Evolutionary conservation across 2,888 invertebrate genomes (phyloP), one percentile per base, ranked within the genome.

Genomic region (Acleris holmiana): DNA sequence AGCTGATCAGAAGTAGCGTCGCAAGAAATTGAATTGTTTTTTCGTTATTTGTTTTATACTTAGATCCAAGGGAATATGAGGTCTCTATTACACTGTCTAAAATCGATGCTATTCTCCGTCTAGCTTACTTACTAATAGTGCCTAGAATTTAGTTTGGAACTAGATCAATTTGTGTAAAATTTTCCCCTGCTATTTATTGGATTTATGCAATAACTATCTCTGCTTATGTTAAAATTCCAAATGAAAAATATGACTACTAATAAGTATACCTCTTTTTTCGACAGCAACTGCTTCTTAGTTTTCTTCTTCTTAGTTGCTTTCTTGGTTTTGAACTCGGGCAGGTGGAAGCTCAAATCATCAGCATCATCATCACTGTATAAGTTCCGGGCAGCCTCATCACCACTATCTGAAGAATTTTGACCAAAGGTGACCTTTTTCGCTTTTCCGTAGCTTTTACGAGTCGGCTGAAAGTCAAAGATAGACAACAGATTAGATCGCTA

Each of bases 401-500:
- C 84, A 70, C 79, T 80, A 56, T 80, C 80, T 0, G 82, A 80
- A 3, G 84, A 79, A 21, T 62, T 69, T 46, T 85, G 80, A 0
- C 69, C 73, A 77, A 90, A 89, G 63, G 85, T 74, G 4, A 91
- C 89, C 66, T 86, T 91, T 69, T 89, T 91, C 1, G 82, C 68
- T 75, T 91, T 91, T 1, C 85, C 83, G 64, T 92, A 92, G 68
- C 92, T 92, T 71, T 89, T 91, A 41, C 89, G 80, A 3, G 74
- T 72, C 25, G 83, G 84, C 92, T 91, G 84, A 10, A 80, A 85
- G 2, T 35, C 29, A 35, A 25, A 29, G 8, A 29, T 29, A 29
- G 44, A 44, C 17, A n/a, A n/a, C 4, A 41, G 41, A 15, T n/a
- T 41, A n/a, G n/a, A n/a, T n/a, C n/a, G n/a, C n/a, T n/a, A n/a